Conservation (phyloP, 2,888 invertebrate species). For the Seira sanloemensis region DNA sequence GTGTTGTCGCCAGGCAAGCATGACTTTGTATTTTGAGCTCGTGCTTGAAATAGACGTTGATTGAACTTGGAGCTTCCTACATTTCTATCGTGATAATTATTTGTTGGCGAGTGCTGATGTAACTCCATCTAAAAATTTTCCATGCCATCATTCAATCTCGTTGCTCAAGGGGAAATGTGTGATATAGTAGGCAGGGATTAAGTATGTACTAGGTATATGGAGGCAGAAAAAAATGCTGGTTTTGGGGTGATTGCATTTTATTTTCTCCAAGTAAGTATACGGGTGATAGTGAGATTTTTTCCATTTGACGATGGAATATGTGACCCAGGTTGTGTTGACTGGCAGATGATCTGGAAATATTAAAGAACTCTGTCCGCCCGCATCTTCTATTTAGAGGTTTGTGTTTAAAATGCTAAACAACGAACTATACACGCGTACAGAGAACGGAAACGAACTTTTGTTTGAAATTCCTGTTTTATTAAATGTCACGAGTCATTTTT, state of each 20-base stretch:
- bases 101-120: conserved; percentile 20
- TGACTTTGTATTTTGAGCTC: conserved; percentile 53
- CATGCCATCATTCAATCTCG: background rate
- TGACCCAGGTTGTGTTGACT: too few relatives aligned
- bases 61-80: conserved; percentile 32
- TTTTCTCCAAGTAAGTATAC: background rate
- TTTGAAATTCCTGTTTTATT: too few relatives aligned
- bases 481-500: too few relatives aligned
- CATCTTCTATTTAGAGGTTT: too few relatives aligned
- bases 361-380: too few relatives aligned
- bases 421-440: too few relatives aligned
- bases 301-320: too few relatives aligned
- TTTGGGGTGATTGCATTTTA: background rate
- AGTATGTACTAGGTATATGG: too few relatives aligned
- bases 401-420: too few relatives aligned
- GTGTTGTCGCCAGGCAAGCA: conserved; percentile 53
- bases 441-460: too few relatives aligned
- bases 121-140: background rate
- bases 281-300: background rate
- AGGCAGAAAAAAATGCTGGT: too few relatives aligned
- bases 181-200: background rate
- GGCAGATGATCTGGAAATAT: too few relatives aligned
- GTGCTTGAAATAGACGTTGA: conserved; percentile 42
- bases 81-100: conserved; percentile 32
- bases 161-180: background rate